A percentile compares a stretch with the other conserved stretches of the same genome.
These are phyloP conservation scores for Sebastolobus altivelis DNA, from an alignment of 2,797 vertebrate species.

Conservation along the genomic window DNA sequence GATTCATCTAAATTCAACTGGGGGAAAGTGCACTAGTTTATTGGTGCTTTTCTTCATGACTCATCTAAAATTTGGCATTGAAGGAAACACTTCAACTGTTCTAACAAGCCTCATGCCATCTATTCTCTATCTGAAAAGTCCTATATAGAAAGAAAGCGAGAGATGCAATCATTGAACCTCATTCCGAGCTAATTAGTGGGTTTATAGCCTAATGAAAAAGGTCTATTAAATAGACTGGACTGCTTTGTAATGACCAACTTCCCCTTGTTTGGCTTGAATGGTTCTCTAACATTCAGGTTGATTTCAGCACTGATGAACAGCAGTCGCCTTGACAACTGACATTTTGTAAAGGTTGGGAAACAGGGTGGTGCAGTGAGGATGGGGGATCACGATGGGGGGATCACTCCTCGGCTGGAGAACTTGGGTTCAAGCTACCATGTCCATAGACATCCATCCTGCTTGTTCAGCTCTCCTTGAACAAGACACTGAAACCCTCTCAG, in stretches of 20 bases:
- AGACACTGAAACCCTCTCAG: slow-evolving; percentile 32
- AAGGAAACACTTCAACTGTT: slow-evolving; percentile 20
- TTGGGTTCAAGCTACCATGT: background rate
- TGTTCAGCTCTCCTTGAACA: slow-evolving; percentile 33
- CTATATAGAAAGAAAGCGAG: background rate
- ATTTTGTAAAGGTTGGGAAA: slow-evolving; percentile 26
- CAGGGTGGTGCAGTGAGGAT: background rate
- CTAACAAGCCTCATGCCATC: background rate
- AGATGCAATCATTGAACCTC: slow-evolving; percentile 24
- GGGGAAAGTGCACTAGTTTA: background rate
- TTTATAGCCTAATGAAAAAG: slow-evolving; percentile 39
- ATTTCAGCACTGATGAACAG: slow-evolving; percentile 18
- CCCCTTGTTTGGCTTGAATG: slow-evolving; percentile 35
- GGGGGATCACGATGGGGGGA: background rate
- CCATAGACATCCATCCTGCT: slow-evolving; percentile 24
- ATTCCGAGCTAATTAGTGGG: slow-evolving; percentile 46
- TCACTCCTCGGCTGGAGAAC: slow-evolving; percentile 14
- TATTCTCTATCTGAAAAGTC: slow-evolving; percentile 11
- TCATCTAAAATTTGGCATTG: slow-evolving; percentile 4
- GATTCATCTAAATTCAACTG: slow-evolving; percentile 5
- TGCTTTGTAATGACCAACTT: slow-evolving; percentile 30
- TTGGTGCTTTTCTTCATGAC: background rate
- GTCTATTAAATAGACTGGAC: slow-evolving; percentile 27
- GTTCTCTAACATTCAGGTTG: slow-evolving; percentile 28
- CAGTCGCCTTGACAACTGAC: slow-evolving; percentile 25